Evolutionary conservation across 2,113 vertebrate genomes (phyloP).

Genomic region (Pavo muticus): DNA sequence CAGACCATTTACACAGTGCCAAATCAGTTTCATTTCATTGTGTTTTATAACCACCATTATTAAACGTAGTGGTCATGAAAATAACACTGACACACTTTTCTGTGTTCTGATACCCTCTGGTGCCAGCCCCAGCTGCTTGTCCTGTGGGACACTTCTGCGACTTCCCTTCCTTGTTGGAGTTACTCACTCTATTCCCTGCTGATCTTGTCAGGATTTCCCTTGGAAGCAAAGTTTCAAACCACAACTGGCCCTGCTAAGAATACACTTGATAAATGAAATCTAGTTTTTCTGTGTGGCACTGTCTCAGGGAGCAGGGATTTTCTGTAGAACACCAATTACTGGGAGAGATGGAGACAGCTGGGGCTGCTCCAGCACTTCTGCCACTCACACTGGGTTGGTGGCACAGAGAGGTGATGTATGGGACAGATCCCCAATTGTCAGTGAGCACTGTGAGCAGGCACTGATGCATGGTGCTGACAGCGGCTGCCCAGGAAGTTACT

Average conservation of each 20-base stretch:
- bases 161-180: neutral
- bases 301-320: neutral
- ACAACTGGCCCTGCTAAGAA: constrained; percentile 40
- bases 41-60: neutral
- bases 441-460: neutral
- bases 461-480: neutral
- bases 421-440: neutral
- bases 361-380: neutral
- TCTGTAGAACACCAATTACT: neutral
- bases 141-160: neutral
- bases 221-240: neutral
- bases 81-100: neutral
- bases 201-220: neutral
- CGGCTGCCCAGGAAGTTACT: neutral
- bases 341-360: neutral
- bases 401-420: neutral
- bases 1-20: neutral
- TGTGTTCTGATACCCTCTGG: neutral
- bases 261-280: neutral
- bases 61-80: neutral
- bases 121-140: neutral
- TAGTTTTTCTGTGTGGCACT: neutral
- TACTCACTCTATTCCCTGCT: neutral
- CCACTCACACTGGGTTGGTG: rapidly evolving
- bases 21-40: neutral